Evolutionary conservation across 2,797 vertebrate genomes (phyloP), one percentile per base, ranked within the genome.

Genomic region (Gymnoscopelus microlampas): DNA sequence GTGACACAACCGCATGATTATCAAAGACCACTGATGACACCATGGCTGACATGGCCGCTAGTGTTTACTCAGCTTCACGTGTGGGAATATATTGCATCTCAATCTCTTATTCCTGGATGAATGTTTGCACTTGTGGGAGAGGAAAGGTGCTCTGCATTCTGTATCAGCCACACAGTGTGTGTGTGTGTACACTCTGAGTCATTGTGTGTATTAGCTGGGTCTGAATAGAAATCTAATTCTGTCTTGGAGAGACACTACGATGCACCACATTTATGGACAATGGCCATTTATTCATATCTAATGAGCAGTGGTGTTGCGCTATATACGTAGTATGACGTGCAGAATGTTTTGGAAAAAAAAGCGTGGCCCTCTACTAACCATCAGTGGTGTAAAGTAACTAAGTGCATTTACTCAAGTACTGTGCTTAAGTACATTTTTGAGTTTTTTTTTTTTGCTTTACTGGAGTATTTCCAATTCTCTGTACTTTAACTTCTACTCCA

Each of bases 71-170:
- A 68, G 71, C 70, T 70, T 70, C 81, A 78, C 75, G 78, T 81
- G 61, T 54, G 78, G 74, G 83, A 90, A 89, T 11, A 89, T 11
- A 90, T 88, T 81, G 87, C 74, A 76, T 82, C 90, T 90, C 90
- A 87, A 86, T 89, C 83, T 74, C 76, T 85, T 89, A 79, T 91
- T 88, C 80, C 78, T 73, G 76, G 63, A 85, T 76, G 74, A 82
- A 83, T 88, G 85, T 90, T 88, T 88, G 82, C 80, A 7, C 85
- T 84, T 87, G 78, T 76, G 81, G 71, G 81, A 85, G 76, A 84
- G 81, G 81, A 86, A 89, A 87, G 85, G 78, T 77, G 19, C 82
- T 84, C 73, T 53, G 3, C 44, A 84, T 81, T 71, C 68, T 64
- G 70, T 88, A 82, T 88, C 81, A 84, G 85, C 80, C 78, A 74